Evolutionary conservation across 2,113 vertebrate genomes (phyloP), one percentile per base, ranked within the genome.

Genomic region (Dermatemys mawii): DNA sequence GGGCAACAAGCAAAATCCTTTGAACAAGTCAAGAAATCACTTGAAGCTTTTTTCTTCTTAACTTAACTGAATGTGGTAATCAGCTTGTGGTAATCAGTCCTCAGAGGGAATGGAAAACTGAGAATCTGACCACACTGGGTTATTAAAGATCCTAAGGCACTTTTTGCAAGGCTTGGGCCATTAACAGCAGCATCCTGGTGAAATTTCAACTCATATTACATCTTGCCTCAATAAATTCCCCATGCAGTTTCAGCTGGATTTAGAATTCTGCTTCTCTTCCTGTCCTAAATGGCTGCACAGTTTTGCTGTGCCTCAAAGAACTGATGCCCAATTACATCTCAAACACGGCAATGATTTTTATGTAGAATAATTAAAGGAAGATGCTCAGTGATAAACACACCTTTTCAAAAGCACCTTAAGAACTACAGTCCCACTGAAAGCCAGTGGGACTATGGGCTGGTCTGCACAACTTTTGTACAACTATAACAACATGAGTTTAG

Each of bases 21-120:
- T 96, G 95, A 97, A 97, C 93, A 96, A 90, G 96, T 90, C 96
- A 92, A 95, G 86, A 95, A 94, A 97, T 97, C 96, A 97, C 41
- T 90, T 96, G 92, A 81, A 50, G 67, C 70, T 49, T 60, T 29
- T 76, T 22, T 70, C 75, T 95, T 93, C 60, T 88, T 90, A 96
- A 97, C 92, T 84, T 95, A 96, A 93, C 83, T 81, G 63, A 88
- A 90, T 84, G 86, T 90, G 67, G 87, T 92, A 93, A 95, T 97
- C 86, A 96, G 94, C 63, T 38, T 70, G 94, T 96, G 96, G 90
- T 96, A 94, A 96, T 92, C 51, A 90, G 92, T 96, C 95, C 94
- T 96, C 78, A 70, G 63, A 70, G 35, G n/a, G 35, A n/a, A 70
- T 38, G n/a, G n/a, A 70, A 38, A 70, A 70, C 63, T 70, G 63